Base-by-base conservation (phyloP, 2,113 vertebrate genomes). In the Thunnus thynnus region DNA sequence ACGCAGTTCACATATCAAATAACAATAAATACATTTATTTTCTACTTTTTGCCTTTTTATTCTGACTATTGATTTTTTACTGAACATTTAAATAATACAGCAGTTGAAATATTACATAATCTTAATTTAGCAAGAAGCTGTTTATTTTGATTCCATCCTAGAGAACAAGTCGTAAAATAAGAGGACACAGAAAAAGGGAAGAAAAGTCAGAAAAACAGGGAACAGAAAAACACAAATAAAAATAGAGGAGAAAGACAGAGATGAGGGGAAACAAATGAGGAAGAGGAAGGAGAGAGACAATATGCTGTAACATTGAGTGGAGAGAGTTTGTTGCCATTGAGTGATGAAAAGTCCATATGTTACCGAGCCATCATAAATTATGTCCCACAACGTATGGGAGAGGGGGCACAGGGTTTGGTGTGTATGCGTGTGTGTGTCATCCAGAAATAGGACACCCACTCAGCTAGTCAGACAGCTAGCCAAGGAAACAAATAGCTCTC, bases 321-420 rank as follows among this genome's bases (percentile, higher is more conserved):
- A 87, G 70, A 86, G 85, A 92, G 76, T 87, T 84, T 89, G 80
- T 84, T 92, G 92, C 91, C 89, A 90, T 72, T 94, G 93, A 94
- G 85, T 92, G 88, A 94, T 94, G 92, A 92, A 94, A 93, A 94
- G 92, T 91, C 92, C 87, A 91, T 90, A 92, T 93, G 91, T 92
- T 93, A 92, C 79, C 22, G 81, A 90, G 90, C 76, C 83, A 83
- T 93, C 91, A 94, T 94, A 93, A 93, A 93, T 94, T 93, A 93
- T 89, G 81, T 93, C 90, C 86, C 71, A 91, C 88, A 87, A 91
- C 58, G 88, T 91, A 92, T 90, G 86, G 85, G 76, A 57, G 83
- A 89, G 77, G 83, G 90, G 89, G 85, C 88, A 91, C 14, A 3
- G 69, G 78, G 72, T 83, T 77, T 84, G 61, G 75, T 86, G 84